phyloP scores from a whole-genome alignment of 1,140 invertebrate species.

The Drosophila aff. region DNA sequence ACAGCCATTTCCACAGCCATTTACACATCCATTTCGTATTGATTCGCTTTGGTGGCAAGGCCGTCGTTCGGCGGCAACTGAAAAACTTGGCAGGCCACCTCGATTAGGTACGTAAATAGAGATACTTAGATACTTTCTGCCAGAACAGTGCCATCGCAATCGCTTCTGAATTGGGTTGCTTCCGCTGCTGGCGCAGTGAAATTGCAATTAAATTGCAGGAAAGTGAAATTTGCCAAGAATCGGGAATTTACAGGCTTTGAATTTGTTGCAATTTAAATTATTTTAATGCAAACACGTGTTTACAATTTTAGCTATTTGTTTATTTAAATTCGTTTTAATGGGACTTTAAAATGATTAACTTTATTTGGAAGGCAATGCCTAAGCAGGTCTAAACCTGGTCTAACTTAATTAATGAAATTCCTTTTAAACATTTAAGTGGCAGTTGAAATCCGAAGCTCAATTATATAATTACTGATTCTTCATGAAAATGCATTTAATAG shows the following conservation, averaged over 20 bases:
- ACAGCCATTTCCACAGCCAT: neutral
- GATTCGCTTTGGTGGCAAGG: slow-evolving; percentile 37
- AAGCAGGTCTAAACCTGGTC: too few species aligned
- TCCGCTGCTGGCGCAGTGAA: slow-evolving; percentile 22
- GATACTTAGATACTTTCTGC: slow-evolving; percentile 36
- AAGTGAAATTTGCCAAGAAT: slow-evolving; percentile 14
- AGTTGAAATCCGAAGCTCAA: too few species aligned
- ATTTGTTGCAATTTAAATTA: neutral
- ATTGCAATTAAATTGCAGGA: slow-evolving; percentile 40
- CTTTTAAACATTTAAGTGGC: too few species aligned
- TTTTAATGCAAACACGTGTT: neutral
- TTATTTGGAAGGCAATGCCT: neutral
- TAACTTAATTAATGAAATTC: too few species aligned
- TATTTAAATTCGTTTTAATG: neutral
- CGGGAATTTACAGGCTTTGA: neutral
- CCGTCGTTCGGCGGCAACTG: slow-evolving; percentile 12
- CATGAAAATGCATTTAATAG: too few species aligned
- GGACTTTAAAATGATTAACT: neutral
- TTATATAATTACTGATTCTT: neutral
- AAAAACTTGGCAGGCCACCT: slow-evolving; percentile 43
- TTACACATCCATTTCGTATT: slow-evolving; percentile 21
- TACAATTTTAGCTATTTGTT: neutral
- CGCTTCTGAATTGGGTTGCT: slow-evolving; percentile 18
- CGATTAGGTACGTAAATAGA: slow-evolving; percentile 44
- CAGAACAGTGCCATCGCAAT: slow-evolving; percentile 23